phyloP scores from a whole-genome alignment of 30 jellyfish, hydroid and myxozoan species.

The Aurelia sp. region DNA sequence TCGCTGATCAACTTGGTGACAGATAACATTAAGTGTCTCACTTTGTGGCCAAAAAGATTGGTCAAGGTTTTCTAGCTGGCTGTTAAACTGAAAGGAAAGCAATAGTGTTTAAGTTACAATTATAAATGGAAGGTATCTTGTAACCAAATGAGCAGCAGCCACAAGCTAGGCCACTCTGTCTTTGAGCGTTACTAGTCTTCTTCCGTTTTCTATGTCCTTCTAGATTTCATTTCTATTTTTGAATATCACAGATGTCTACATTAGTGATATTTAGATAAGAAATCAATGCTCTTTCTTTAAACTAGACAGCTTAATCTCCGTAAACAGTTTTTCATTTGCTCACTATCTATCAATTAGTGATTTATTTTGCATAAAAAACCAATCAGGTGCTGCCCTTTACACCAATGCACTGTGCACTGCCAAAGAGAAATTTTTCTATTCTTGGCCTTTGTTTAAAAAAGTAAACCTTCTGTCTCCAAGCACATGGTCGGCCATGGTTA shows the following conservation, averaged over 20 bases:
- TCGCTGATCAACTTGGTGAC: neutral
- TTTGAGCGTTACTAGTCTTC: too few species aligned
- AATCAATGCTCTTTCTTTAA: conserved; percentile 22
- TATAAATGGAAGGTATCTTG: too few species aligned
- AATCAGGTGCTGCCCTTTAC: conserved; percentile 69
- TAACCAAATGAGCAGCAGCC: too few species aligned
- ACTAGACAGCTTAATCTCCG: conserved; percentile 47
- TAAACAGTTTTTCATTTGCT: conserved; percentile 65
- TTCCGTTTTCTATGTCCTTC: too few species aligned
- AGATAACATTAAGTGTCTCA: neutral
- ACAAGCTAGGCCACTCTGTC: too few species aligned
- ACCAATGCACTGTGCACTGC: conserved; percentile 55
- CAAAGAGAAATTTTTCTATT: conserved; percentile 34
- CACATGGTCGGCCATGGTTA: conserved; percentile 50
- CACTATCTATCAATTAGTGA: conserved; percentile 51
- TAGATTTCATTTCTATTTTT: too few species aligned
- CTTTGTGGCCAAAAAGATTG: neutral
- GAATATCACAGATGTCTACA: conserved; percentile 64
- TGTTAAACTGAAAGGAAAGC: too few species aligned
- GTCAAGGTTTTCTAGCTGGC: too few species aligned
- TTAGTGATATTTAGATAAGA: conserved; percentile 52
- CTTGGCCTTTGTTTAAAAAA: conserved; percentile 52
- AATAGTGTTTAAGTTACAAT: too few species aligned
- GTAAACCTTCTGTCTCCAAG: conserved; percentile 76
- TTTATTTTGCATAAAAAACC: conserved; percentile 61